These are phyloP conservation scores for Harlomillsia oculata DNA, from an alignment of 1,140 invertebrate genomes.

Conservation along the genomic window DNA sequence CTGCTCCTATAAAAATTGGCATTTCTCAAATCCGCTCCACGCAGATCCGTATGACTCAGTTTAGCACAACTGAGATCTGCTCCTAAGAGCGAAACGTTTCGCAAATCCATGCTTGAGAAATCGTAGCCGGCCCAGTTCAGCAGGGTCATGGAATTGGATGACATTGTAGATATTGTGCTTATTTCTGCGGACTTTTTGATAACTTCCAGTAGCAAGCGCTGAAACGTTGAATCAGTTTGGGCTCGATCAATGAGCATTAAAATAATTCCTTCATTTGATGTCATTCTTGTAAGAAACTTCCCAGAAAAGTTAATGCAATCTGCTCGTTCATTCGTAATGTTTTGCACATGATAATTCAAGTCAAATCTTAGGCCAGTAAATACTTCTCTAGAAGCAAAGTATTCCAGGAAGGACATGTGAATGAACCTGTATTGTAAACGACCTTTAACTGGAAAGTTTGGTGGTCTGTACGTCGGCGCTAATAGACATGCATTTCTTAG, in stretches of 20 bases:
- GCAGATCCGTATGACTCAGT: neutral
- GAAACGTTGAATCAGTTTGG: neutral
- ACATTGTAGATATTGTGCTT: neutral
- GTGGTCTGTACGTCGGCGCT: too few relatives aligned
- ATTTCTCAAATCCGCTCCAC: neutral
- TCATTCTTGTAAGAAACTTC: too few relatives aligned
- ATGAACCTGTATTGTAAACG: neutral
- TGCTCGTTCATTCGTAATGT: neutral
- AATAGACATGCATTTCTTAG: too few relatives aligned
- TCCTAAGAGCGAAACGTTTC: neutral
- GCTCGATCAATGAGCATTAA: neutral
- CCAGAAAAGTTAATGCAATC: neutral
- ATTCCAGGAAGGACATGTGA: neutral
- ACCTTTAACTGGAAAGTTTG: neutral
- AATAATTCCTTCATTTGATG: neutral
- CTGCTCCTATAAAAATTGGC: neutral
- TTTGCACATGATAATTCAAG: conserved; percentile 1
- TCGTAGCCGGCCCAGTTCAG: neutral
- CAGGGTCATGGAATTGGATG: neutral
- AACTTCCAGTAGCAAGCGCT: neutral
- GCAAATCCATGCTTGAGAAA: neutral
- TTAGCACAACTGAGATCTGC: neutral
- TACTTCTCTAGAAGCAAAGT: neutral
- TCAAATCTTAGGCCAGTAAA: neutral
- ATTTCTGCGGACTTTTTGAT: neutral